Percentiles rank a stretch among this genome's conserved stretches.
Evolutionary conservation across 2,797 vertebrate species (phyloP).

Genomic region (Chromis chromis): DNA sequence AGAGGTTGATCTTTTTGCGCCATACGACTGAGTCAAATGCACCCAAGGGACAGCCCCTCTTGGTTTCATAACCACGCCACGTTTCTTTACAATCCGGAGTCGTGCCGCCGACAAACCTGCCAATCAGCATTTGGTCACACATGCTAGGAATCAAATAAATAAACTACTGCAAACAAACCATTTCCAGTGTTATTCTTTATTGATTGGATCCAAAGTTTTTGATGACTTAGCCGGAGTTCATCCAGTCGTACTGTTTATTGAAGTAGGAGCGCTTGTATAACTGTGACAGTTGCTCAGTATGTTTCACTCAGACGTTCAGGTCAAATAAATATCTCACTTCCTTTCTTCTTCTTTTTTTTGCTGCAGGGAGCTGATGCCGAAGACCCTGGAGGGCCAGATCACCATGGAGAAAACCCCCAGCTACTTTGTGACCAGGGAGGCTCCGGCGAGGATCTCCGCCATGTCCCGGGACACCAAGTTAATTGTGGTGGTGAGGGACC

Average conservation of each 20-base stretch:
- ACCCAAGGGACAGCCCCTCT: slow-evolving; percentile 53
- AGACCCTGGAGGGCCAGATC: slow-evolving; percentile 93
- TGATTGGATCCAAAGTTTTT: slow-evolving; percentile 55
- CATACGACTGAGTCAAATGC: slow-evolving; percentile 42
- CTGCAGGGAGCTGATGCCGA: slow-evolving; percentile 91
- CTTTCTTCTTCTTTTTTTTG: slow-evolving; percentile 8
- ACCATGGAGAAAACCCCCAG: slow-evolving; percentile 97
- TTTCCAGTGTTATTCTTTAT: slow-evolving; percentile 54
- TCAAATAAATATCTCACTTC: slow-evolving; percentile 61
- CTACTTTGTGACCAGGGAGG: slow-evolving; percentile 93
- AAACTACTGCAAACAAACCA: slow-evolving; percentile 2
- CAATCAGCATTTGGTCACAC: slow-evolving; percentile 48
- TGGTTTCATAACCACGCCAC: slow-evolving; percentile 46
- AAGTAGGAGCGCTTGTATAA: slow-evolving; percentile 31
- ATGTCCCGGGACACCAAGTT: slow-evolving; percentile 91
- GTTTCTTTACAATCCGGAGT: slow-evolving; percentile 26
- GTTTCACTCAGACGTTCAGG: slow-evolving; percentile 19
- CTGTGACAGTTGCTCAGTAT: slow-evolving; percentile 13
- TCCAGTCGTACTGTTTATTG: slow-evolving; percentile 51
- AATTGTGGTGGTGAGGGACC: slow-evolving; percentile 94
- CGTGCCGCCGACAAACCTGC: slow-evolving; percentile 1
- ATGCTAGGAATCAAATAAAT: slow-evolving; percentile 61
- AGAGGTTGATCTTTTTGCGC: slow-evolving; percentile 39
- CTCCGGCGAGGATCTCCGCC: slow-evolving; percentile 89
- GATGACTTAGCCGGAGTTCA: slow-evolving; percentile 33